Conservation (phyloP, 2,113 vertebrate genomes). For the Onychorhynchus coronatus region DNA sequence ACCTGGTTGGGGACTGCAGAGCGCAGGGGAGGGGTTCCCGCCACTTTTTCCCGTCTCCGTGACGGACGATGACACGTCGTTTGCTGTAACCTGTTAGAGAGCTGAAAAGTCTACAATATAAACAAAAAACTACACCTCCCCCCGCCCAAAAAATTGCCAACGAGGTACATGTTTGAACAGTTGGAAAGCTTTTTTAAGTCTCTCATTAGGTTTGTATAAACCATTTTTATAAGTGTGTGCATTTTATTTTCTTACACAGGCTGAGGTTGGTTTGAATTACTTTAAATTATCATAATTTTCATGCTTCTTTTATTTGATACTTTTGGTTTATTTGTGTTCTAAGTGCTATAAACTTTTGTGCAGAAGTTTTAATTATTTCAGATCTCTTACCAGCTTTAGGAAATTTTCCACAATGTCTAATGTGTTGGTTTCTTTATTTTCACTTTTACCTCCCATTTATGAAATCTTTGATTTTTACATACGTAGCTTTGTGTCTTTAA, state of each 20-base stretch:
- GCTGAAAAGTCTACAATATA: accelerated
- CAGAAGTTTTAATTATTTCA: accelerated
- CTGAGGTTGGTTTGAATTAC: accelerated
- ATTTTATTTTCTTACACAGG: accelerated
- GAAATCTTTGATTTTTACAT: background rate
- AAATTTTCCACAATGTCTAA: background rate
- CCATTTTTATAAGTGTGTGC: accelerated
- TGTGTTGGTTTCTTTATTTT: accelerated
- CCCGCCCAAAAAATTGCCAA: accelerated
- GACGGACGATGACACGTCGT: accelerated
- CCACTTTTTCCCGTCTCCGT: accelerated
- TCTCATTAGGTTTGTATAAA: accelerated
- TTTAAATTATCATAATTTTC: background rate
- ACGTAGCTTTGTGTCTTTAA: accelerated
- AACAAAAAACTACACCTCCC: accelerated
- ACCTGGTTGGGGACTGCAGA: background rate
- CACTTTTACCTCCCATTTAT: accelerated
- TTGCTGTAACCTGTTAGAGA: accelerated
- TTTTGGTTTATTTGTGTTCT: accelerated
- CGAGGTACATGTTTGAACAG: accelerated
- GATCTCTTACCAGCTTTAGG: accelerated
- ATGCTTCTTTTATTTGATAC: accelerated
- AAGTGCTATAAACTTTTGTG: accelerated
- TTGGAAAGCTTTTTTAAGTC: accelerated
- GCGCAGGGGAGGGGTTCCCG: background rate